Evolutionary conservation across 2,113 vertebrate species (phyloP), one percentile per base, ranked within the genome.

Genomic region (Felis chaus): DNA sequence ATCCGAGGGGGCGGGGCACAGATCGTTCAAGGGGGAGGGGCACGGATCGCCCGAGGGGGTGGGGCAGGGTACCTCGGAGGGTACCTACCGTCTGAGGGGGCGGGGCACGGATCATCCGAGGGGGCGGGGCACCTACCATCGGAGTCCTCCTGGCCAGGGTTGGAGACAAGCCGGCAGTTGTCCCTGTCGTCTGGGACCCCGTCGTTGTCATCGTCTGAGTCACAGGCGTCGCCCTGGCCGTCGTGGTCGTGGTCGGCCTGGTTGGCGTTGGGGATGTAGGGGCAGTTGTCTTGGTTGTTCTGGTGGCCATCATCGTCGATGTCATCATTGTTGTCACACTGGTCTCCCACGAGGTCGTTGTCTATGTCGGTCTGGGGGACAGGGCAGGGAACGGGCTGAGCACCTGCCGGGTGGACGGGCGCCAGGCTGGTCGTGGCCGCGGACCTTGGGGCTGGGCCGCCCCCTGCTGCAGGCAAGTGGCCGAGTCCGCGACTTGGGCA

Each of bases 211-310:
- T 99, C 99, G 3, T 99, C 99, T 0, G 99, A 98, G 98, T 99
- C 99, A 7, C 99, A 99, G 66, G 99, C 99, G 25, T 99, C 99
- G 1, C 99, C 99, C 98, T 99, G 99, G 16, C 99, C 99, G 2
- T 99, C 99, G 8, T 99, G 99, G 97, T 99, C 99, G 0, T 99
- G 99, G 98, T 99, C 99, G 0, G 99, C 99, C 98, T 99, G 99
- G 97, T 99, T 99, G 98, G 99, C 98, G 0, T 99, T 99, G 95
- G 99, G 98, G 82, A 99, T 98, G 91, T 99, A 99, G 12, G 99
- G 99, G 88, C 99, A 99, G 97, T 99, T 99, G 98, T 99, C 99
- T 96, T 99, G 98, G 97, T 99, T 99, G 98, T 99, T 99, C 98
- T 99, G 99, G 98, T 99, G 99, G 11, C 99, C 99, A 0, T 99